These are phyloP conservation scores for Myripristis murdjan DNA, from an alignment of 2,797 vertebrate genomes.

Conservation along the genomic window DNA sequence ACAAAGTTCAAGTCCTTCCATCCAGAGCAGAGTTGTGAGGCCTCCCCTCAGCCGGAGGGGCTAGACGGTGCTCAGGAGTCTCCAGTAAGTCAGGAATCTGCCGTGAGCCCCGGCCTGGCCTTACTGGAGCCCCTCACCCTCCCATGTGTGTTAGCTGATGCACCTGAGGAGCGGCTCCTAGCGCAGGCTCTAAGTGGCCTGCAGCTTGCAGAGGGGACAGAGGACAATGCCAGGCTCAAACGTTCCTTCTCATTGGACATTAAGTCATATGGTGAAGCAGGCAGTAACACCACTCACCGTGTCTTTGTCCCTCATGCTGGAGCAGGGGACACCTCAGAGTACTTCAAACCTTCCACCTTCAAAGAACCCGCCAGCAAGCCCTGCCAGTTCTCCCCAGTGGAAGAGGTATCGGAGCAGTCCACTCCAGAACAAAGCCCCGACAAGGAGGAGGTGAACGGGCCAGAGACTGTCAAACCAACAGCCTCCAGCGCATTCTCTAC, in stretches of 20 bases:
- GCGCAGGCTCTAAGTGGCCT: conserved; percentile 87
- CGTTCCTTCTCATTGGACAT: conserved; percentile 96
- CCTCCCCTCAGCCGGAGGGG: not conserved
- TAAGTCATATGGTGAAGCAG: conserved; percentile 86
- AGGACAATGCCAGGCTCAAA: conserved; percentile 90
- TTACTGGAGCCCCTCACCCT: conserved; percentile 70
- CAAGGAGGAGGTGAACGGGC: conserved; percentile 81
- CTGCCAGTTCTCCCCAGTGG: conserved; percentile 94
- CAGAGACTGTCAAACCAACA: conserved; percentile 15
- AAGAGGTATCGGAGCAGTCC: conserved; percentile 93
- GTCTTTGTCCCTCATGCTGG: conserved; percentile 64
- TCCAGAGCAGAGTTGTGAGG: conserved; percentile 67
- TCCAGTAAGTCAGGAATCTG: not conserved
- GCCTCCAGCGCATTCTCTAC: conserved; percentile 34
- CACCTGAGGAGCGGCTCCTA: conserved; percentile 83
- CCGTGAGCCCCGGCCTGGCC: conserved; percentile 44
- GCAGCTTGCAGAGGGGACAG: conserved; percentile 85
- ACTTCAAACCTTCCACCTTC: conserved; percentile 84
- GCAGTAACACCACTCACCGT: conserved; percentile 67
- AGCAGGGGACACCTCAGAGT: conserved; percentile 83
- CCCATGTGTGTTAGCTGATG: conserved; percentile 48
- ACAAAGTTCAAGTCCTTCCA: conserved; percentile 82
- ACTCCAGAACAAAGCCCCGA: conserved; percentile 92
- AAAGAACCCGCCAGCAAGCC: conserved; percentile 87
- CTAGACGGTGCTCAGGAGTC: not conserved